Base-by-base conservation (phyloP, 2,888 invertebrate genomes). In the Bellardia pandia region DNA sequence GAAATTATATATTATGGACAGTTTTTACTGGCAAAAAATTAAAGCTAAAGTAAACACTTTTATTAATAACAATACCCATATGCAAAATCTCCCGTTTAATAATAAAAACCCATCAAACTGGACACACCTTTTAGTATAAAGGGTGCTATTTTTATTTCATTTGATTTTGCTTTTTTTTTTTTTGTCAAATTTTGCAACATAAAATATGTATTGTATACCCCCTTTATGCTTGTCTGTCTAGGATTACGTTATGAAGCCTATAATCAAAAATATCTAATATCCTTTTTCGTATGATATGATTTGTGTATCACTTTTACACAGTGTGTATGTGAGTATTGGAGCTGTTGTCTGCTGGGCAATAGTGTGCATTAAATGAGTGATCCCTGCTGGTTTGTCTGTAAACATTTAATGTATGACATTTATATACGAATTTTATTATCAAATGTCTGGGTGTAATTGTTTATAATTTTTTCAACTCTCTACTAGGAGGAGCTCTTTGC, bases 391-490 rank as follows among this genome's bases (percentile, higher is more conserved):
- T 76, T 62, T 86, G 69, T 81, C 64, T 85, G 69, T 62, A 82
- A 75, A 69, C 60, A 56, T 83, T 83, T 83, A 68, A 83, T 86
- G 86, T 76, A 76, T 86, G 88, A 88, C 88, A 86, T 87, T 87
- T 78, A 87, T 78, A 78, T 69, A 81, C 74, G 81, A 87, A 75
- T 87, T 87, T 87, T 87, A 85, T 87, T 81, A 85, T 74, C 87
- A 56, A 82, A 87, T 82, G 87, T 87, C 87, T 87, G 87, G 85
- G 16, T 87, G 81, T 87, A 85, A 87, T 85, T 85, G 81, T 82
- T 87, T 78, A 81, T 77, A 60, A 76, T 79, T 42, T 72, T 69
- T 33, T 75, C 23, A 23, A 51, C 30, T 51, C 40, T 4, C 37
- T n/a, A 66, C 16, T n/a, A 56, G 37, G n/a, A 75, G 58, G 11